These are phyloP conservation scores for Helostoma temminkii DNA, from an alignment of 2,797 vertebrate genomes.

Conservation along the genomic window DNA sequence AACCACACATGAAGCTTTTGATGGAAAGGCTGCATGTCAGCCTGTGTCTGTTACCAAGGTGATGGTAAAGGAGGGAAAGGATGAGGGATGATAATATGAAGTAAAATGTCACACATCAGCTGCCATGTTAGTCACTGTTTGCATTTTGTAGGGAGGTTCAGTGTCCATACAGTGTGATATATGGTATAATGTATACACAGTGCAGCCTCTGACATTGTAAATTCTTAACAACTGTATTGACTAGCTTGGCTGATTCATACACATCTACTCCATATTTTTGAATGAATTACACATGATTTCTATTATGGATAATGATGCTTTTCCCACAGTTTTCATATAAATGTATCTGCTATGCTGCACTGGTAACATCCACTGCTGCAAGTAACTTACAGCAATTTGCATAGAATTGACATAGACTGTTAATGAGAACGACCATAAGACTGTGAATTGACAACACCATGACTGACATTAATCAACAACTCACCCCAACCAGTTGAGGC, in stretches of 20 bases:
- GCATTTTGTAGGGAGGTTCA: constrained; percentile 5
- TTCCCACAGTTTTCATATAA: not conserved
- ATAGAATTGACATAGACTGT: not conserved
- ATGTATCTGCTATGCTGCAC: not conserved
- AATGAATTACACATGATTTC: not conserved
- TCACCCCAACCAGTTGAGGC: too few relatives aligned
- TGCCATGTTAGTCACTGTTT: constrained; percentile 14
- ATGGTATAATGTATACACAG: not conserved
- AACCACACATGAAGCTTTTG: not conserved
- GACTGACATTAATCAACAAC: too few relatives aligned
- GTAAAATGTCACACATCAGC: constrained; percentile 51
- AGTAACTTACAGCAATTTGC: not conserved
- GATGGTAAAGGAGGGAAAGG: constrained; percentile 32
- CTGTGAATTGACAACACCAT: not conserved
- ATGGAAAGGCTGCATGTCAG: constrained; percentile 27
- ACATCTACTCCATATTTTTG: not conserved
- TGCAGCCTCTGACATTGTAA: not conserved
- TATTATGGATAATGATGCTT: not conserved
- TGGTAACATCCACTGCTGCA: not conserved
- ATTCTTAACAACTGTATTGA: not conserved
- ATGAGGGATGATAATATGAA: constrained; percentile 16
- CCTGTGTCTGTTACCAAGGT: constrained; percentile 37
- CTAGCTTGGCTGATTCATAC: constrained; percentile 2
- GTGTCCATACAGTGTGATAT: too few relatives aligned
- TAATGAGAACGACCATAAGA: not conserved